Evolutionary conservation across 1,140 invertebrate genomes (phyloP).

Genomic region (Trichonephila clavipes): DNA sequence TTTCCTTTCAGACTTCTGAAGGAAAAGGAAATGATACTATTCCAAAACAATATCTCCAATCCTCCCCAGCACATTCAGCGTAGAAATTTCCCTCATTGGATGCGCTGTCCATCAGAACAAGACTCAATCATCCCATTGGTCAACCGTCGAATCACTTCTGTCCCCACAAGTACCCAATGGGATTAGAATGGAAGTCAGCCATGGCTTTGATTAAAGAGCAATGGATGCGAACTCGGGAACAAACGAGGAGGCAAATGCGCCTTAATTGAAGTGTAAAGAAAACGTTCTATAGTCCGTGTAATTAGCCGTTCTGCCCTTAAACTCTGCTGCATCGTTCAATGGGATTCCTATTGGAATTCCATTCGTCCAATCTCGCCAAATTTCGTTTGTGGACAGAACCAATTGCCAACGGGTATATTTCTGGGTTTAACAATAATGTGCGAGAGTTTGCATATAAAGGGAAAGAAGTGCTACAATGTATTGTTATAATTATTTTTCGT

Average conservation of each 20-base stretch:
- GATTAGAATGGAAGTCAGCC: neutral
- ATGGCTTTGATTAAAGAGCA: neutral
- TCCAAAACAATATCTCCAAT: neutral
- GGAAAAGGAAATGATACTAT: no score
- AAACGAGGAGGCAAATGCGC: neutral
- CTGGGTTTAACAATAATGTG: neutral
- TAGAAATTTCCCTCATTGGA: neutral
- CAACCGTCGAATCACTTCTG: neutral
- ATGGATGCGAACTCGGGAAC: neutral
- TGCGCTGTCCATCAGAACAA: neutral
- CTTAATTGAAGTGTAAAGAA: constrained; percentile 34
- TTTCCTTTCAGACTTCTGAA: no score
- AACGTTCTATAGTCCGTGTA: neutral
- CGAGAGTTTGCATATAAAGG: no score
- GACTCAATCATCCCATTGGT: neutral
- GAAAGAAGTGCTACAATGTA: no score
- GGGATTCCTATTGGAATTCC: neutral
- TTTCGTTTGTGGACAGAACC: neutral
- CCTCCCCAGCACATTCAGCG: neutral
- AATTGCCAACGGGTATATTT: neutral
- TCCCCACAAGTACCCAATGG: neutral
- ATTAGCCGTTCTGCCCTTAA: neutral
- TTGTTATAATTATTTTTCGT: no score
- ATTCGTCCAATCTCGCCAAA: neutral
- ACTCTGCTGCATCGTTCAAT: neutral